Evolutionary conservation across 2,888 invertebrate genomes (phyloP), one percentile per base, ranked within the genome.

Genomic region (Tenthredo mesomela): DNA sequence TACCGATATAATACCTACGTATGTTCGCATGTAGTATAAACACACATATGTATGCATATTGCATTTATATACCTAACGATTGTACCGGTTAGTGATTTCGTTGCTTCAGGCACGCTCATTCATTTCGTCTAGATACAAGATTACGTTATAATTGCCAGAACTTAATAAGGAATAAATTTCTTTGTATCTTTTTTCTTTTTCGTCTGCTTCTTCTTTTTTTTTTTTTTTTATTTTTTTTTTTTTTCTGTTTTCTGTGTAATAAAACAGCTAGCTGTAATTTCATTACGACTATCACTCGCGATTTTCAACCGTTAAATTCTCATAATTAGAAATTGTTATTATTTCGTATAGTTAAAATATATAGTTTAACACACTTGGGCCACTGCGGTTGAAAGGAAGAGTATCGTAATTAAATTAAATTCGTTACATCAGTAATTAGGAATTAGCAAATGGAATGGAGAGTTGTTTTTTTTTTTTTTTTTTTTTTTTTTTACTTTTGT

Each of bases 371-470:
- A 61, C 21, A 61, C 61, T 21, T 61, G 61, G 61, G 61, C 61
- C 25, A 61, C 25, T 5, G 61, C 12, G 61, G 25, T 61, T 61
- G 61, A 61, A 61, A 61, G 61, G 25, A 61, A 25, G 61, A 21
- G 10, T n/a, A 70, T 70, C 18, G n/a, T n/a, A 9, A 37, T 7
- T n/a, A n/a, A n/a, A 37, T 37, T 70, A 40, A 5, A 54, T 6
- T 40, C n/a, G 18, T 70, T 37, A 7, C 37, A 70, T 70, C 37
- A 37, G 33, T 6, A 40, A 37, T 54, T 54, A 37, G n/a, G n/a
- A 37, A 33, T 70, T 70, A 37, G 37, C 70, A 37, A 70, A 70
- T 70, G n/a, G 37, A 70, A 70, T n/a, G 1, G 37, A 70, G 37
- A 70, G 70, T 70, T 37, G 37, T 1, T 18, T 37, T 4, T 15